phyloP scores from a whole-genome alignment of 2,797 vertebrate genomes.

The Oreonectes daqikongensis region DNA sequence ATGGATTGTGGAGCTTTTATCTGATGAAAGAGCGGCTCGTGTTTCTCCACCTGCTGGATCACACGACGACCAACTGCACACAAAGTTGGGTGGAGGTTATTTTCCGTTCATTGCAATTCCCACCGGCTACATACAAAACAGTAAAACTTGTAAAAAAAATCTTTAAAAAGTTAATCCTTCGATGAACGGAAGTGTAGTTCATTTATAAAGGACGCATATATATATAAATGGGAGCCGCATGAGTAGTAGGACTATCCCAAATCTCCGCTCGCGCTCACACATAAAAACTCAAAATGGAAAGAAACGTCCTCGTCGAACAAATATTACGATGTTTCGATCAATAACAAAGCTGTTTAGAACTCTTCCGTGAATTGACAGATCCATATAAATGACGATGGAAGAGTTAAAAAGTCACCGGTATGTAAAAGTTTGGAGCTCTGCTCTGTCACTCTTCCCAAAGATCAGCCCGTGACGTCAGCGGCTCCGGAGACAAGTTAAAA shows the following conservation, averaged over 20 bases:
- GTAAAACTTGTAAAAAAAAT: background rate
- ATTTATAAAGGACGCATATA: background rate
- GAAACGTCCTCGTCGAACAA: background rate
- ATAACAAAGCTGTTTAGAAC: background rate
- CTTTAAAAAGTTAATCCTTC: background rate
- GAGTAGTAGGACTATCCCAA: slow-evolving; percentile 13
- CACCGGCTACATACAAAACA: background rate
- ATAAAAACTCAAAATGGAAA: background rate
- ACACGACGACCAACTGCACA: slow-evolving; percentile 26
- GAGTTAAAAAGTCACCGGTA: slow-evolving; percentile 20
- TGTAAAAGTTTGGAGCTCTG: slow-evolving; percentile 23
- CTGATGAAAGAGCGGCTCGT: slow-evolving; percentile 39
- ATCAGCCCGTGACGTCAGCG: slow-evolving; percentile 25
- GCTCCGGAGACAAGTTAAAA: slow-evolving; percentile 12
- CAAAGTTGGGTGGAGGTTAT: slow-evolving; percentile 40
- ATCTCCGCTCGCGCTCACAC: slow-evolving; percentile 16
- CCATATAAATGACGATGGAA: background rate
- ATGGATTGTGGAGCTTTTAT: background rate
- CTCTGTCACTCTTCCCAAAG: slow-evolving; percentile 38
- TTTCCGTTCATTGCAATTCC: slow-evolving; percentile 24
- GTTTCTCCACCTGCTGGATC: slow-evolving; percentile 48
- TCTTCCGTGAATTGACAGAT: background rate
- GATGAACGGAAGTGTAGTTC: background rate
- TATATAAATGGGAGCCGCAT: slow-evolving; percentile 14
- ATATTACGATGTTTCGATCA: background rate